Evolutionary conservation across 1,140 invertebrate species (phyloP).

Genomic region (Lucilia cuprina): DNA sequence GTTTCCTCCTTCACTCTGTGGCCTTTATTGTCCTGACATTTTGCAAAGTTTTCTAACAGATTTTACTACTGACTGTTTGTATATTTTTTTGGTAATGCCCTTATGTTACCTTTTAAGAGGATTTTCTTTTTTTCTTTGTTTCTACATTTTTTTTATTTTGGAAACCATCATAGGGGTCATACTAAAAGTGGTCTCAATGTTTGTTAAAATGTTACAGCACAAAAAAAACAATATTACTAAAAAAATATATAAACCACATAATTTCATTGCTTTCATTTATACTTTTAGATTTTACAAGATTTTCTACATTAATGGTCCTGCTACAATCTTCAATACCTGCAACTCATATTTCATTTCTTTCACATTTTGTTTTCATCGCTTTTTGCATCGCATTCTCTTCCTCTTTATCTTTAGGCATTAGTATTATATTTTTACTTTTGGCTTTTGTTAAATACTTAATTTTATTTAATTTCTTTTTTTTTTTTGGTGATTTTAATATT

Average conservation of each 20-base stretch:
- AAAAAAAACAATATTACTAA: neutral
- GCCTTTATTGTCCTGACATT: too few relatives aligned
- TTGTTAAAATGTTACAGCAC: neutral
- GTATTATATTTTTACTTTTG: neutral
- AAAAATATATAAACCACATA: neutral
- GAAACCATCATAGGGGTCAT: neutral
- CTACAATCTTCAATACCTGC: neutral
- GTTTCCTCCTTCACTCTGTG: neutral
- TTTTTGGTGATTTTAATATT: neutral
- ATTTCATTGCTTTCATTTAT: neutral
- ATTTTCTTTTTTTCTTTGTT: neutral
- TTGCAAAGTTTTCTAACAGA: too few relatives aligned
- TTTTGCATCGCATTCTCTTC: neutral
- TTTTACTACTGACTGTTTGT: too few relatives aligned
- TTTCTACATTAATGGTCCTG: neutral
- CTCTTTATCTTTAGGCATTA: too few relatives aligned
- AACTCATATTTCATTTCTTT: neutral
- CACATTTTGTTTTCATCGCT: neutral
- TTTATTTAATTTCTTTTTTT: neutral
- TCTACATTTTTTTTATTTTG: too few relatives aligned
- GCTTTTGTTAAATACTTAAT: neutral
- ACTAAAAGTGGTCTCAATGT: neutral
- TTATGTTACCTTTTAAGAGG: neutral
- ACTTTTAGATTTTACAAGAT: neutral
- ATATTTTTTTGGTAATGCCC: neutral